phyloP scores from a whole-genome alignment of 2,797 vertebrate species.

The Mormyrus proboscirostris region DNA sequence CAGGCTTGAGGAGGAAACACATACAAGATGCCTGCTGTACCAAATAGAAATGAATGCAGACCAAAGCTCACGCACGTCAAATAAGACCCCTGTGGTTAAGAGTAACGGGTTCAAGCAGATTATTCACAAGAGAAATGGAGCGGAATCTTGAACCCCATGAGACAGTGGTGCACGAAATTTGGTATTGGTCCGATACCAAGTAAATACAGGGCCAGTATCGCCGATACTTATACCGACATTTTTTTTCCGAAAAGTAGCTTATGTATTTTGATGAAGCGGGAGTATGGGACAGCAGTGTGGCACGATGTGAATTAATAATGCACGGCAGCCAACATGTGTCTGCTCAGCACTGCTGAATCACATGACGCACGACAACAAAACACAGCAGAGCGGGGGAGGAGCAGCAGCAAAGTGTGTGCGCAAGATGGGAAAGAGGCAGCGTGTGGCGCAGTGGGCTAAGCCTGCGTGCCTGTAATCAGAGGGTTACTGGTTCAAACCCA shows the following conservation, averaged over 20 bases:
- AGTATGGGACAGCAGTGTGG: not conserved
- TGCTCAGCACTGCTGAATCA: not conserved
- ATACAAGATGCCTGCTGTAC: not conserved
- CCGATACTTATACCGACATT: not conserved
- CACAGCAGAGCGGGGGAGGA: not conserved
- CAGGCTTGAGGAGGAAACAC: not conserved
- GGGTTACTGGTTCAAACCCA: too few species aligned
- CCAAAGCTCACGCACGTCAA: not conserved
- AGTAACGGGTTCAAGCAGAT: not conserved
- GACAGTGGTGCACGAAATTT: not conserved
- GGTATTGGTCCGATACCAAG: not conserved
- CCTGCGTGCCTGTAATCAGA: too few species aligned
- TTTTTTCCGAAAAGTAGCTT: not conserved
- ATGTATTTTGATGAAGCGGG: not conserved
- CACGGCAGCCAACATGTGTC: not conserved
- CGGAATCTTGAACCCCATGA: not conserved
- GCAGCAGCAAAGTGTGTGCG: not conserved
- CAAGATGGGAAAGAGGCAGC: not conserved
- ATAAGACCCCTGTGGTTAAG: not conserved
- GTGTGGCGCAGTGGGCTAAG: too few species aligned
- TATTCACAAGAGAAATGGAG: not conserved
- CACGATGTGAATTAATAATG: not conserved
- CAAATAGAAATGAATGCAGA: not conserved
- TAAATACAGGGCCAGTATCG: not conserved
- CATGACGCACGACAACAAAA: not conserved